Base-by-base conservation (phyloP, 2,113 vertebrate species). In the Melanocharis versteri region DNA sequence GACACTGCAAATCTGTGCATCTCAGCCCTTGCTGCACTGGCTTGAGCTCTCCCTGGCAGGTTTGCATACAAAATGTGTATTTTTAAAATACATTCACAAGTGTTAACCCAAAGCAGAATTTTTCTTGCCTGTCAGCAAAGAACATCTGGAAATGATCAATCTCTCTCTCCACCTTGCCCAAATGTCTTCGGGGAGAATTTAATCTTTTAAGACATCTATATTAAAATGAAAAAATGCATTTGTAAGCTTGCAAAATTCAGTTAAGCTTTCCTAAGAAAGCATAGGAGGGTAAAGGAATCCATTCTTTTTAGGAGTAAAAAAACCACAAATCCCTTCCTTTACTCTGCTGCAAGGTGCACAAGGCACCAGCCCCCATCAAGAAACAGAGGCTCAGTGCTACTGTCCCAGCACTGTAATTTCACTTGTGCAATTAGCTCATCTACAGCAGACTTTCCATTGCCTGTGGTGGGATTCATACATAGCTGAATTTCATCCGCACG, bases 111-210 rank as follows among this genome's bases (percentile, higher is more conserved):
- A 85, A 90, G 58, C 45, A 86, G 54, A 89, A 44, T 72, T 94
- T 77, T 87, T 87, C 26, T 83, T 85, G 87, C 62, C 85, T 90
- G 47, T 88, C 78, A 83, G 58, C 66, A 73, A 93, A 87, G 54
- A 90, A 83, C 82, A 95, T 80, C 87, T 95, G 94, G 75, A 83
- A 93, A 88, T 61, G 50, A 95, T 90, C 75, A 40, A 11, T 96
- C 61, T 95, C 80, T 69, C 62, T 78, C 66, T 71, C 35, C 21
- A 76, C 57, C 39, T 89, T 94, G 66, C 33, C 50, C 54, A 78
- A 88, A 89, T 39, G 37, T 76, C 93, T 89, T 91, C 57, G 42
- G 78, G 93, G 83, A 93, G 26, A 91, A 96, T 96, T 87, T 33
- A 6, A 80, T 87, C 87, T 87, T 94, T 72, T 82, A 86, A 82